Evolutionary conservation across 2,113 vertebrate species (phyloP), one percentile per base, ranked within the genome.

Genomic region (Lagopus leucura): DNA sequence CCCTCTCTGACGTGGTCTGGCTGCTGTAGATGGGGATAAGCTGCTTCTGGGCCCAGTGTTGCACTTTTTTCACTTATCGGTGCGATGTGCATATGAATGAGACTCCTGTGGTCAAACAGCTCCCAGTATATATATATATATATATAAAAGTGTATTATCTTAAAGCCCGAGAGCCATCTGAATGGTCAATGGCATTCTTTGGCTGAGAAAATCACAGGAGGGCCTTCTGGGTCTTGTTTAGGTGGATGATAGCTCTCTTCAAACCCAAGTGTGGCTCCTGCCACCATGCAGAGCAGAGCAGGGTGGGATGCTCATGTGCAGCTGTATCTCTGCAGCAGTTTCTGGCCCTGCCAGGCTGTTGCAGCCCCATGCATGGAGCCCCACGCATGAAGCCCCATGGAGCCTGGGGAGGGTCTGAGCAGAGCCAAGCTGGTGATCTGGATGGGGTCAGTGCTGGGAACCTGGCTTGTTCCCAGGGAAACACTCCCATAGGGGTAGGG

Each of bases 401-500:
- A 32, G 13, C 47, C 47, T 3, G 20, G 45, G 52, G 52, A 79
- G 42, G 9, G 34, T 45, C 50, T 1, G 0, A 45, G 21, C 55
- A 48, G 52, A 66, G 40, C 57, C 1, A 14, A 73, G 78, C 54
- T 77, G 34, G 77, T 77, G 10, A 1, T 15, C 15, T 16, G 54
- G 48, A 20, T 58, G 69, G 58, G 55, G 12, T 78, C 55, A 34
- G 86, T 47, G 64, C 43, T 92, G 48, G 1, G 60, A 48, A 10
- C 28, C 36, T 86, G 11, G 22, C 64, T 28, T 75, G 4, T 18
- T n/a, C 45, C 67, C 81, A 30, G 19, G 42, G 71, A 8, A 3
- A 1, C 1, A 0, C 15, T 72, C 67, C 40, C 11, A 21, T 61
- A 0, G 2, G 65, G 38, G 11, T 27, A n/a, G 48, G 58, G 50